Percentiles rank a stretch among this genome's conserved stretches.
These are phyloP conservation scores for Amphimallon solstitiale DNA, from an alignment of 2,888 invertebrate species.

Conservation along the genomic window DNA sequence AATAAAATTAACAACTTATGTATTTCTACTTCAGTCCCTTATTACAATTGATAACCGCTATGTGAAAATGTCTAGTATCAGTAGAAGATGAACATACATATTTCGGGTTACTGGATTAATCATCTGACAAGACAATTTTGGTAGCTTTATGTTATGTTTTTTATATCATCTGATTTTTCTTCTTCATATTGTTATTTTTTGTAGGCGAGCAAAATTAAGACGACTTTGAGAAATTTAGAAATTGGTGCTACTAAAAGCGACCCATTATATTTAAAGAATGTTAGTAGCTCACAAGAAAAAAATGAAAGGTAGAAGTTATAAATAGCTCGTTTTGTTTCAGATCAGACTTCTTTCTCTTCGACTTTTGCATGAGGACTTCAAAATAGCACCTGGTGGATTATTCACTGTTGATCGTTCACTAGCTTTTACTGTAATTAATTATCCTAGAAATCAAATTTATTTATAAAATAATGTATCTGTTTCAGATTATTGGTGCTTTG, in stretches of 20 bases:
- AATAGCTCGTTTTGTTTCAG: slow-evolving; percentile 4
- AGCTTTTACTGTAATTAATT: slow-evolving; percentile 19
- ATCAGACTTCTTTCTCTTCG: slow-evolving; percentile 18
- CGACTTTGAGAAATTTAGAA: neutral
- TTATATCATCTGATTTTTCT: too few relatives aligned
- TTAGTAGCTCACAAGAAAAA: neutral
- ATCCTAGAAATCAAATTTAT: neutral
- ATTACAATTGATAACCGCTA: too few relatives aligned
- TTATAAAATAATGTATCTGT: neutral
- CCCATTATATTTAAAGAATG: neutral
- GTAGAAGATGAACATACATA: too few relatives aligned
- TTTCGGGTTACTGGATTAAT: too few relatives aligned
- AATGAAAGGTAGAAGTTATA: too few relatives aligned
- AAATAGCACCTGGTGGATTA: slow-evolving; percentile 29
- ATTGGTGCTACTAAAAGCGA: neutral
- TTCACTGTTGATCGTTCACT: slow-evolving; percentile 24
- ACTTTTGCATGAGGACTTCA: slow-evolving; percentile 32
- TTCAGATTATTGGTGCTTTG: slow-evolving; percentile 30
- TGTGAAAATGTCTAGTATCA: too few relatives aligned
- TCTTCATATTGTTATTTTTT: neutral
- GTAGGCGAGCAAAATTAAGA: slow-evolving; percentile 21
- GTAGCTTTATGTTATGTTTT: too few relatives aligned
- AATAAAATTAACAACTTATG: too few relatives aligned
- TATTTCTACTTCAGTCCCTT: too few relatives aligned
- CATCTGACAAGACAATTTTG: too few relatives aligned